Percentiles rank a stretch among this genome's conserved stretches.
Evolutionary conservation across 2,113 vertebrate genomes (phyloP).

Genomic region (Nothoprocta pentlandii): DNA sequence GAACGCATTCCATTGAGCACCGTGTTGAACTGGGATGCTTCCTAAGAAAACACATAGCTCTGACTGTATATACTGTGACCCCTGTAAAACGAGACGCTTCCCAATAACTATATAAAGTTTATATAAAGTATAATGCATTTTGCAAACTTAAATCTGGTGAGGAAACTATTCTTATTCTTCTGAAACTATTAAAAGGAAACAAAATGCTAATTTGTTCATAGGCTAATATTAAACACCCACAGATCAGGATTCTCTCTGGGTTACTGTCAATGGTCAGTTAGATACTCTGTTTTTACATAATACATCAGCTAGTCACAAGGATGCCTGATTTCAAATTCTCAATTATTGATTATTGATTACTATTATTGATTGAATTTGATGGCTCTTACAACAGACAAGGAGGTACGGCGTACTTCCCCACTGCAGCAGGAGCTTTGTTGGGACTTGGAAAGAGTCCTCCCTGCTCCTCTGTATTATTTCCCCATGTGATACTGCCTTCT

Average conservation of each 20-base stretch:
- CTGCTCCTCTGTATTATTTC: not conserved
- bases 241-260: not conserved
- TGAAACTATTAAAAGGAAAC: not conserved
- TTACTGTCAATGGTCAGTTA: not conserved
- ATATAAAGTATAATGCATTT: not conserved
- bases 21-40: conserved; percentile 1
- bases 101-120: not conserved
- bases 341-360: too few relatives aligned
- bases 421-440: not conserved
- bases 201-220: not conserved
- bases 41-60: not conserved
- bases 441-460: not conserved
- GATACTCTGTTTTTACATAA: not conserved
- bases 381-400: not conserved
- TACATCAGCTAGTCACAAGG: not conserved
- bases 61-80: not conserved
- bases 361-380: not conserved
- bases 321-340: not conserved
- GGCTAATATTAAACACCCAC: not conserved
- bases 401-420: not conserved
- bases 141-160: not conserved
- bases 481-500: not conserved
- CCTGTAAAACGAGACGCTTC: not conserved
- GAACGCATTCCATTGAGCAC: not conserved
- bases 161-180: not conserved